Percentiles rank a stretch among this genome's conserved stretches.
Conservation (phyloP, 2,888 invertebrate genomes). For the Ochropleura leucogaster region DNA sequence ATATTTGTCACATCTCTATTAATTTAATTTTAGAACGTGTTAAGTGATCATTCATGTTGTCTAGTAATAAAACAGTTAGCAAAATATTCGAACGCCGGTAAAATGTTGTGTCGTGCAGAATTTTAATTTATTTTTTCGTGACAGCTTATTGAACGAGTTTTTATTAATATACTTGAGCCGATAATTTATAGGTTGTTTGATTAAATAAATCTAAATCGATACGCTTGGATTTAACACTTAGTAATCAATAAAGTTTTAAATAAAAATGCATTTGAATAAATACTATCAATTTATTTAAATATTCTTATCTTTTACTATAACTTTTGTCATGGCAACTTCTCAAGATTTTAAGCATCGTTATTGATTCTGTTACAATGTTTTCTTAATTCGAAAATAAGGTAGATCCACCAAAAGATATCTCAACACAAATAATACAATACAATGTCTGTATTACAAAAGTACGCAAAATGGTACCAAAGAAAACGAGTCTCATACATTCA, state of each 20-base stretch:
- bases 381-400: neutral
- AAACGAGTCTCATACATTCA: slow-evolving; percentile 15
- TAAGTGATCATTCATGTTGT: slow-evolving; percentile 45
- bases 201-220: slow-evolving; percentile 55
- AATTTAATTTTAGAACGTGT: slow-evolving; percentile 42
- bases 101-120: slow-evolving; percentile 47
- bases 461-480: slow-evolving; percentile 16
- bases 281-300: slow-evolving; percentile 11
- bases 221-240: slow-evolving; percentile 40
- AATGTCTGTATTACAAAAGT: neutral
- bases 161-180: slow-evolving; percentile 54
- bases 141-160: slow-evolving; percentile 36
- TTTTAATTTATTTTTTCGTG: slow-evolving; percentile 49
- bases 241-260: slow-evolving; percentile 36
- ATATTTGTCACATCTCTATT: slow-evolving; percentile 23
- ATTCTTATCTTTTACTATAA: neutral
- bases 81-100: slow-evolving; percentile 29
- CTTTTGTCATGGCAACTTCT: neutral
- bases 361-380: neutral
- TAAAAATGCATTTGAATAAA: slow-evolving; percentile 26
- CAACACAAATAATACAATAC: neutral
- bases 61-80: slow-evolving; percentile 44
- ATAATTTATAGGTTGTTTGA: slow-evolving; percentile 55
- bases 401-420: neutral
- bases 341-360: neutral